A percentile compares a stretch with the other conserved stretches of the same genome.
These are phyloP conservation scores for Amiota mariae DNA, from an alignment of 2,888 invertebrate species.

Conservation along the genomic window DNA sequence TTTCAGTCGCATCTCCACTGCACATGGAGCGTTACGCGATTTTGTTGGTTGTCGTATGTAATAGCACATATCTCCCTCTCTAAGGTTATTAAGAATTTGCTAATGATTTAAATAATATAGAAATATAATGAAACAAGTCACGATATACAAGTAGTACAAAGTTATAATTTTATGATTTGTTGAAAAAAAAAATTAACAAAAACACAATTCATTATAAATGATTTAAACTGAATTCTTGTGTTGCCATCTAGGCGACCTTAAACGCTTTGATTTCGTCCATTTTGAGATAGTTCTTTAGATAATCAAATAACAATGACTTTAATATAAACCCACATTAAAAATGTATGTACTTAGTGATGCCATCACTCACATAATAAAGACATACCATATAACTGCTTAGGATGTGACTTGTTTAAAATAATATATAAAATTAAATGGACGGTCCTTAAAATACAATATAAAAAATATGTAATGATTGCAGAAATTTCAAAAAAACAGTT, in stretches of 20 bases:
- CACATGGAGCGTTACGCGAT: too few species aligned
- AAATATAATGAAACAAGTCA: not conserved
- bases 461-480: not conserved
- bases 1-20: too few species aligned
- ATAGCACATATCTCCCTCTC: constrained; percentile 12
- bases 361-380: not conserved
- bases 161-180: not conserved
- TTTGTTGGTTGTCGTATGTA: not conserved
- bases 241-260: not conserved
- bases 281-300: constrained; percentile 19
- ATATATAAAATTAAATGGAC: constrained; percentile 1
- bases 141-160: constrained; percentile 2
- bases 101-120: not conserved
- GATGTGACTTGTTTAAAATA: not conserved
- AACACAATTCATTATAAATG: not conserved
- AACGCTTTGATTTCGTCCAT: constrained; percentile 27
- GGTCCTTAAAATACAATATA: not conserved
- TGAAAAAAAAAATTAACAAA: not conserved
- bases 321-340: not conserved
- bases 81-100: constrained; percentile 4
- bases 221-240: not conserved
- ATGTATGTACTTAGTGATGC: not conserved
- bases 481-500: not conserved
- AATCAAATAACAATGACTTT: constrained; percentile 3
- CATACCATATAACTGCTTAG: not conserved